Conservation (phyloP, 2,888 invertebrate genomes). For the Tiphia femorata region DNA sequence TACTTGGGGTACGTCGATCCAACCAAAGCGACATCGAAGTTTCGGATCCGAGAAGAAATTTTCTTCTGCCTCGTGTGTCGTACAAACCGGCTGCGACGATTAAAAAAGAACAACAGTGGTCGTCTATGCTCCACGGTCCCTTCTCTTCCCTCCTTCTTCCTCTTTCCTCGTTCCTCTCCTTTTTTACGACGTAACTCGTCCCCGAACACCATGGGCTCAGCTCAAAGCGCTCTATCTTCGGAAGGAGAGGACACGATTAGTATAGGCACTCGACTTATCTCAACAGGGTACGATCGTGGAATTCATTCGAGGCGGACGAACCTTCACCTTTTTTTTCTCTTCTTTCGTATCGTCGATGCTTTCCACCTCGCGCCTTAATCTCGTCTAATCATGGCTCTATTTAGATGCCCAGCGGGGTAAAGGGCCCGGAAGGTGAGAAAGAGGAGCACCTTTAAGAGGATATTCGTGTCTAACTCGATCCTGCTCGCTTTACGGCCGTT, state of each 20-base stretch:
- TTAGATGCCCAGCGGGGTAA: no score
- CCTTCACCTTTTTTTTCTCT: no score
- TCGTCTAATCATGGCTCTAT: conserved; percentile 67
- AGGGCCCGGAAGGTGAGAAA: no score
- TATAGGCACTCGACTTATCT: conserved; percentile 56
- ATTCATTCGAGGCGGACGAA: conserved; percentile 43
- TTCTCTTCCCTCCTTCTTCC: neutral
- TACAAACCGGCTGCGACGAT: no score
- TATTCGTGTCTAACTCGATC: conserved; percentile 65
- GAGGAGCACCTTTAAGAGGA: conserved; percentile 64
- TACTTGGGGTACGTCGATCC: no score
- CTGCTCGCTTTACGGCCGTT: conserved; percentile 60
- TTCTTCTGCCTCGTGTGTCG: no score
- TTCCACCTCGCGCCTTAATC: conserved; percentile 36
- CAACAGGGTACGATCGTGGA: conserved; percentile 51
- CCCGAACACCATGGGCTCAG: conserved; percentile 13
- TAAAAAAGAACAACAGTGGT: neutral
- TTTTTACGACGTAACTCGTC: conserved; percentile 15
- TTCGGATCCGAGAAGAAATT: no score
- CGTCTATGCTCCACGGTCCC: neutral
- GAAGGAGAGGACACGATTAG: conserved; percentile 54
- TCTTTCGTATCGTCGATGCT: no score
- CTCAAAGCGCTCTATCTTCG: conserved; percentile 46
- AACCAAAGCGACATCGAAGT: no score
- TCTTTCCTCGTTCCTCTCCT: conserved; percentile 3